A percentile compares a stretch with the other conserved stretches of the same genome.
phyloP scores from a whole-genome alignment of 2,888 invertebrate genomes.

The Trimorus sp. region DNA sequence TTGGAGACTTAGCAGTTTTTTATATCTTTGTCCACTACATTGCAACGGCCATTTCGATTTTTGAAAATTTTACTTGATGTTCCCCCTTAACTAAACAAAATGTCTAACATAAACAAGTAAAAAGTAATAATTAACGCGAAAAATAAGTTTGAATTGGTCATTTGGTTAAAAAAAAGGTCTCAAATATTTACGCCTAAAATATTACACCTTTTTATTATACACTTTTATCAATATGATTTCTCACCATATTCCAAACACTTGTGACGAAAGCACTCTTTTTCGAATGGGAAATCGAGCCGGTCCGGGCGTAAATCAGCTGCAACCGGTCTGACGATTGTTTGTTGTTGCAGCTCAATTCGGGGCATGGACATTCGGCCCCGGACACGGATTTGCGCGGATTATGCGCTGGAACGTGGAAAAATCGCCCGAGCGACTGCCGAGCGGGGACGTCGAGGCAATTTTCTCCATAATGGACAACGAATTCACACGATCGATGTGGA shows the following conservation, averaged over 20 bases:
- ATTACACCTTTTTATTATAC: no score
- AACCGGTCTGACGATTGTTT: neutral
- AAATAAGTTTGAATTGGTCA: no score
- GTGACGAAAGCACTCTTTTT: neutral
- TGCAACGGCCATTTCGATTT: neutral
- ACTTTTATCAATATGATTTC: no score
- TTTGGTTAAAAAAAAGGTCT: no score
- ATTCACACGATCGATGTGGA: constrained; percentile 96
- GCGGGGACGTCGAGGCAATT: constrained; percentile 95
- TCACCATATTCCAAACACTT: neutral
- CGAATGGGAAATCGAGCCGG: neutral
- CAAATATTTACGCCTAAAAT: no score
- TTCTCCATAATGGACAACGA: constrained; percentile 96
- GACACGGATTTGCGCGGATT: constrained; percentile 97
- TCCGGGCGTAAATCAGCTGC: neutral
- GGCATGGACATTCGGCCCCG: constrained; percentile 96
- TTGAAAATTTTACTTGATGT: no score
- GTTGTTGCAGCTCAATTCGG: constrained; percentile 93
- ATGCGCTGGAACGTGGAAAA: constrained; percentile 95
- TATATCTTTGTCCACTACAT: no score
- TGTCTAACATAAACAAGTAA: no score
- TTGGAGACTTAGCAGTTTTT: no score
- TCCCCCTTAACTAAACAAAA: no score
- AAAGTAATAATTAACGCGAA: no score
- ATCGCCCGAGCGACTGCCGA: constrained; percentile 92